Conservation (phyloP, 2,888 invertebrate species). For the Ametastegia equiseti region DNA sequence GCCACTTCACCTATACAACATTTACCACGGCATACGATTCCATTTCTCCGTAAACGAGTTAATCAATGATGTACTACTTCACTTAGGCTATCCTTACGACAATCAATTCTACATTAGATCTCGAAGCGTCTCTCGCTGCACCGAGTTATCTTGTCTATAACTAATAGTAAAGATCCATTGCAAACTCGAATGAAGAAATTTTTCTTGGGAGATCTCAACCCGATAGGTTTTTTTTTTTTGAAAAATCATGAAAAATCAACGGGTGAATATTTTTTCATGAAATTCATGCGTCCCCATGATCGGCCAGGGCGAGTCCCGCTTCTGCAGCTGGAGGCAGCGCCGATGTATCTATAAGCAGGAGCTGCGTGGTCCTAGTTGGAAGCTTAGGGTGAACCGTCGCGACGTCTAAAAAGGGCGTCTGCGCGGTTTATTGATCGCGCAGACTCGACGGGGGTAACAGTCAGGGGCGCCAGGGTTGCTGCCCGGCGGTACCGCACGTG, state of each 20-base stretch:
- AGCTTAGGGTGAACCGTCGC: conserved; percentile 30
- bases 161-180: background rate
- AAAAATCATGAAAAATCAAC: background rate
- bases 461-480: conserved; percentile 43
- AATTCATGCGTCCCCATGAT: background rate
- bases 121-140: background rate
- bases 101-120: background rate
- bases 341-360: conserved; percentile 17
- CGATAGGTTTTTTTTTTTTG: no score
- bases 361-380: conserved; percentile 6
- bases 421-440: conserved; percentile 48
- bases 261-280: background rate
- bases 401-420: conserved; percentile 43
- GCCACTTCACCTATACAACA: background rate
- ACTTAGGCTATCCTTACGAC: background rate
- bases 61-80: background rate
- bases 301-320: conserved; percentile 24
- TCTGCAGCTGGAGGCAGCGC: background rate
- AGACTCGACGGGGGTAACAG: conserved; percentile 41
- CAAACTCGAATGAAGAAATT: background rate
- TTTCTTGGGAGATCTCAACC: background rate
- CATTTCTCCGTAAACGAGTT: conserved; percentile 8
- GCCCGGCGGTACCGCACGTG: conserved; percentile 43
- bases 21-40: background rate
- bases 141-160: background rate